These are phyloP conservation scores for Pipra filicauda DNA, from an alignment of 2,113 vertebrate species.

Conservation along the genomic window DNA sequence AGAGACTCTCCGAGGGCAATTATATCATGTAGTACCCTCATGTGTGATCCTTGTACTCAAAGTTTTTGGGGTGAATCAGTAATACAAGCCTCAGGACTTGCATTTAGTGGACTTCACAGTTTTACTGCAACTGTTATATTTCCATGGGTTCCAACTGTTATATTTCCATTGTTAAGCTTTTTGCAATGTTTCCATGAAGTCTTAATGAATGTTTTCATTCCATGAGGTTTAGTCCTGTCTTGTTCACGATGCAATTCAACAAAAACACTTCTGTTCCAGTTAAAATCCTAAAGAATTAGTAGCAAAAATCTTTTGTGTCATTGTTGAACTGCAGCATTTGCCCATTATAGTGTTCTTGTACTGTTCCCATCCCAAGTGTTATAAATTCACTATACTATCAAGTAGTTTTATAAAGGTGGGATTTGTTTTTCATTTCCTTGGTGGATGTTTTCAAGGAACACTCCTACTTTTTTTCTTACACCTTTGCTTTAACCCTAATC, in stretches of 20 bases:
- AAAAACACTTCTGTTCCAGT: background rate
- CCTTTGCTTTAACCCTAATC: background rate
- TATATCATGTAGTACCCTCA: background rate
- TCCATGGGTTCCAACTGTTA: background rate
- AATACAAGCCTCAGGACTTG: background rate
- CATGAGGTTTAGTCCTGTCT: background rate
- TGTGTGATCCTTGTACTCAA: background rate
- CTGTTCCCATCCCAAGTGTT: background rate
- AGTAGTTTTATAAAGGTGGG: background rate
- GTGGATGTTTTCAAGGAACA: background rate
- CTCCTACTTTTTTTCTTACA: background rate
- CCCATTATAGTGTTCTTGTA: background rate
- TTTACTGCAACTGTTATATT: background rate
- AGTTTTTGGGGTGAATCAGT: background rate
- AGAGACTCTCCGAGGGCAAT: background rate
- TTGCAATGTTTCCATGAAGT: background rate
- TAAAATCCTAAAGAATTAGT: background rate
- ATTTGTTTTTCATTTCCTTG: background rate
- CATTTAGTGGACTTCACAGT: background rate
- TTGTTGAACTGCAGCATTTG: background rate
- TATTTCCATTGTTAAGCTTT: background rate
- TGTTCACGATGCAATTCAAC: background rate
- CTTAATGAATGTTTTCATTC: conserved; percentile 19
- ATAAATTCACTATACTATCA: background rate
- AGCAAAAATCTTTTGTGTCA: background rate